phyloP scores from a whole-genome alignment of 1,140 invertebrate genomes.

The Lepidurus apus region DNA sequence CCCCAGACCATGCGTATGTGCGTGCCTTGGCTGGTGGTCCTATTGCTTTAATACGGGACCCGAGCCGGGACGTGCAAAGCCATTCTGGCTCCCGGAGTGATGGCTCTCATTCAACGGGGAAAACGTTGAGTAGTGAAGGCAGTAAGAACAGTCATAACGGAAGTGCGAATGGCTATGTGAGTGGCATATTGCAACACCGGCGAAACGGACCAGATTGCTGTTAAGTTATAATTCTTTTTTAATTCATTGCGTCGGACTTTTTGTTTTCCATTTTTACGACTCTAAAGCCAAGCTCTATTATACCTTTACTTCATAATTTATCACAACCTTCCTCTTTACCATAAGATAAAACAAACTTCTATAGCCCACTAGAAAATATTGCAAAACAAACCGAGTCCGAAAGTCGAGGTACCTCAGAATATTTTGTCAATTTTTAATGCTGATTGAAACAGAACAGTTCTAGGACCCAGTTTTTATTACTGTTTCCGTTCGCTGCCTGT shows the following conservation, averaged over 20 bases:
- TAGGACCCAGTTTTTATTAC: background rate
- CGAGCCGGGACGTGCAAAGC: conserved; percentile 35
- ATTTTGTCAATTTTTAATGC: background rate
- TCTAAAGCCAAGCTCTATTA: background rate
- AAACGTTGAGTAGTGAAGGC: conserved; percentile 43
- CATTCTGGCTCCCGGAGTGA: conserved; percentile 39
- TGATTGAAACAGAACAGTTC: background rate
- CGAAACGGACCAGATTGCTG: conserved; percentile 38
- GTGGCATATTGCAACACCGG: conserved; percentile 43
- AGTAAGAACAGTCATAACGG: conserved; percentile 48
- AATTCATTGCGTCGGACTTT: background rate
- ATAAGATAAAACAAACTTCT: background rate
- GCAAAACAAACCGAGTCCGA: background rate
- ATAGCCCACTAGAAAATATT: background rate
- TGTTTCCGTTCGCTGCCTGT: conserved; percentile 1
- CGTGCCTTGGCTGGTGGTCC: conserved; percentile 34
- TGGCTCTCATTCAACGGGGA: conserved; percentile 39
- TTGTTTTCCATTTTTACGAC: background rate
- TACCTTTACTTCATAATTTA: background rate
- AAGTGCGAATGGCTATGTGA: conserved; percentile 46
- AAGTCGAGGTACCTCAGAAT: background rate
- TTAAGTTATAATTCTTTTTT: background rate
- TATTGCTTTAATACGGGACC: conserved; percentile 35
- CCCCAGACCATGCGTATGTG: conserved; percentile 32
- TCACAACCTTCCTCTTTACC: background rate